Evolutionary conservation across 2,888 invertebrate species (phyloP), one percentile per base, ranked within the genome.

Genomic region (Lycaena phlaeas): DNA sequence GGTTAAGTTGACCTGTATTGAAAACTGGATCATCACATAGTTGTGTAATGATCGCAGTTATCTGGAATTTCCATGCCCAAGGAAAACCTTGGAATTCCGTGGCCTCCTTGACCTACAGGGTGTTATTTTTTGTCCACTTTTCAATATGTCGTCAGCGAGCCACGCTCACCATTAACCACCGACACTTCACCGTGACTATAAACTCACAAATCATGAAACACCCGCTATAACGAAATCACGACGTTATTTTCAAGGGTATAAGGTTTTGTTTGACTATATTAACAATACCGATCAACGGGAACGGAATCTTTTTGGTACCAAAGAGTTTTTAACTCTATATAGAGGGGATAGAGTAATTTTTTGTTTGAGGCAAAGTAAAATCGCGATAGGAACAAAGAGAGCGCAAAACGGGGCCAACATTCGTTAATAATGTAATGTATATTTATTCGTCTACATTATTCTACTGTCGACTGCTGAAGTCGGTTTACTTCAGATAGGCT

Each of bases 141-240:
- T 76, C 82, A 84, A 82, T 82, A 82, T 82, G 82, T 81, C 82
- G 73, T 62, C 64, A 62, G 69, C 69, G 72, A 69, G 75, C n/a
- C 67, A 77, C 77, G 76, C 76, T n/a, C 77, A 76, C 82, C 82
- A 82, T 81, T 81, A 82, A 79, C 77, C 79, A 74, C 78, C 78
- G 77, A 74, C 81, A 82, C 84, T 82, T 81, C 82, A 81, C 81
- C 79, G 81, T 76, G 68, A 76, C 78, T 81, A 82, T 82, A 84
- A 85, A 84, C 84, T 84, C 82, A 85, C 85, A 84, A 85, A 85
- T 85, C 84, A 84, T 82, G 78, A 79, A 81, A 81, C 70, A 38
- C 43, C 39, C 44, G 2, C 36, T 45, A 43, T 66, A 30, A 61
- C 42, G 63, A 53, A 78, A 58, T 63, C 49, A 58, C 56, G 48